Evolutionary conservation across 1,140 invertebrate genomes (phyloP).

Genomic region (Epicauta chinensis): DNA sequence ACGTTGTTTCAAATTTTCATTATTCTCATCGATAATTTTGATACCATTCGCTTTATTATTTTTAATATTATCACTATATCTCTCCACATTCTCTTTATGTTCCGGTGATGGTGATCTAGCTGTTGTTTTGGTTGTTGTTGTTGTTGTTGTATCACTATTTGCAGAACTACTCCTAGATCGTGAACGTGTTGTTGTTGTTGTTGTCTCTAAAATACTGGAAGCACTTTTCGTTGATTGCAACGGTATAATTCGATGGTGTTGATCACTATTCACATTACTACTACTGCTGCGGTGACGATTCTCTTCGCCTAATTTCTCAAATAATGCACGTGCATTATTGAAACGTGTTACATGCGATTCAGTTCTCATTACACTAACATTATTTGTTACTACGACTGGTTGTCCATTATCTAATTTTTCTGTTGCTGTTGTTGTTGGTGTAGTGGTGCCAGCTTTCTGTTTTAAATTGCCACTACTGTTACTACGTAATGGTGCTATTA

Average conservation of each 20-base stretch:
- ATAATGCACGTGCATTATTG: constrained; percentile 86
- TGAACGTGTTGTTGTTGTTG: constrained; percentile 27
- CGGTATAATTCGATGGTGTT: constrained; percentile 25
- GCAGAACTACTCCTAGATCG: constrained; percentile 35
- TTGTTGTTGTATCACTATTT: constrained; percentile 35
- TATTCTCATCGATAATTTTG: not conserved
- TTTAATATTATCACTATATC: not conserved
- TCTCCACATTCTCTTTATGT: not conserved
- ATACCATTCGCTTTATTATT: constrained; percentile 1
- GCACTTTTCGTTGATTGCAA: constrained; percentile 40
- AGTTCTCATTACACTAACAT: constrained; percentile 72
- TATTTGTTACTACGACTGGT: constrained; percentile 33
- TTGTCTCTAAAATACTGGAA: constrained; percentile 37
- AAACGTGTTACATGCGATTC: constrained; percentile 86
- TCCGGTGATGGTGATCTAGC: constrained; percentile 37
- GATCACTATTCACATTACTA: too few species aligned
- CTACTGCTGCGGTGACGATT: constrained; percentile 20
- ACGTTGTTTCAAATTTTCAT: not conserved
- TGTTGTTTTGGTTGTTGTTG: constrained; percentile 26
- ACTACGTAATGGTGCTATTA: constrained; percentile 42
- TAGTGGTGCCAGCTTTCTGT: constrained; percentile 28
- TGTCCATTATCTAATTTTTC: constrained; percentile 41
- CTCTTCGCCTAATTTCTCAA: constrained; percentile 84
- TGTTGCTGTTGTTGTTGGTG: constrained; percentile 43
- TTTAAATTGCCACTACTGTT: constrained; percentile 7